These are phyloP conservation scores for Parauchenoglanis punctatus DNA, from an alignment of 2,797 vertebrate genomes.

Conservation along the genomic window DNA sequence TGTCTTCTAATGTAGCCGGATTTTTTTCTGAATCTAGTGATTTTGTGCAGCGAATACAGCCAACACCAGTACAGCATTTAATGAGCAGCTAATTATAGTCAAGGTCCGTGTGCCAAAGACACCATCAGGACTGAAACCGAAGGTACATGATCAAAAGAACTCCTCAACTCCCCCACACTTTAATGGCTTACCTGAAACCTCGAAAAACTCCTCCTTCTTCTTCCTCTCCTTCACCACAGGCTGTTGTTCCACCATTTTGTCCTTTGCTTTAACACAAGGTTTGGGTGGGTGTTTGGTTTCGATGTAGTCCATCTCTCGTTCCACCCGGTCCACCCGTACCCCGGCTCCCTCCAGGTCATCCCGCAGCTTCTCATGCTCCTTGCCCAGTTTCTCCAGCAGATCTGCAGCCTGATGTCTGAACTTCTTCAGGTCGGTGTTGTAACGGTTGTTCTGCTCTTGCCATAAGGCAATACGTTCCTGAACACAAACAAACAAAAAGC, in stretches of 20 bases:
- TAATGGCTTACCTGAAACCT: constrained; percentile 62
- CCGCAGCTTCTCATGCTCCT: constrained; percentile 77
- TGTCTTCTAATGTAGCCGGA: background rate
- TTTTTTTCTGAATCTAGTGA: background rate
- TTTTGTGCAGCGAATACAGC: background rate
- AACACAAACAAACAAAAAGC: constrained; percentile 22
- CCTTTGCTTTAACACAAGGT: constrained; percentile 82
- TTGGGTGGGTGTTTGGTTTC: constrained; percentile 85
- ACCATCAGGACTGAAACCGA: constrained; percentile 38
- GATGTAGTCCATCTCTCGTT: constrained; percentile 88
- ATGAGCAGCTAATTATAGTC: background rate
- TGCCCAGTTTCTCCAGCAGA: constrained; percentile 79
- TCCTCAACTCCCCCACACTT: constrained; percentile 68
- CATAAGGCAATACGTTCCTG: constrained; percentile 91
- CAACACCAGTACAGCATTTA: background rate
- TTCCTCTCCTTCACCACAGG: constrained; percentile 73
- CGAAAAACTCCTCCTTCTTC: constrained; percentile 70
- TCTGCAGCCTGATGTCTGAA: constrained; percentile 88
- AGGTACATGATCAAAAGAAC: constrained; percentile 56
- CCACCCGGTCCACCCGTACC: constrained; percentile 80
- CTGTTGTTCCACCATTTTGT: constrained; percentile 82
- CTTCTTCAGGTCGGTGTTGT: constrained; percentile 84
- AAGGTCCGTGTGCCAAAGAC: constrained; percentile 28
- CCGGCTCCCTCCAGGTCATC: constrained; percentile 78
- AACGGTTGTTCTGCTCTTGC: constrained; percentile 88